phyloP scores from a whole-genome alignment of 37 sponge, comb jelly and placozoan genomes.

The Chondrosia reniformis region DNA sequence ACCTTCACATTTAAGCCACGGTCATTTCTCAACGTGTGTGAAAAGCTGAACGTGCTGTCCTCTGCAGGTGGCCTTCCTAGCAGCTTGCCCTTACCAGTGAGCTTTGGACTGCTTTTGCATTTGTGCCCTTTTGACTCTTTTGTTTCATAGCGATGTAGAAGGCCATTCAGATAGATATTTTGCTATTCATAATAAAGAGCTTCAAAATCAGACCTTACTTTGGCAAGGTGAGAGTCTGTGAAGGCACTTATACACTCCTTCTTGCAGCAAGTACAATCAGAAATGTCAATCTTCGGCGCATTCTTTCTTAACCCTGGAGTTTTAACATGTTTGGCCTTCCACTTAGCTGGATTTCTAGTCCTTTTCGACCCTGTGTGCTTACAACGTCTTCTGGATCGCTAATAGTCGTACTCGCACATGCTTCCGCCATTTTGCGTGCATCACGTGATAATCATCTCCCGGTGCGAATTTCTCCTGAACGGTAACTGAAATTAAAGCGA shows the following conservation, averaged over 20 bases:
- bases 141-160: not conserved
- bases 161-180: not conserved
- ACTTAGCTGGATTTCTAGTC: not conserved
- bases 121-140: not conserved
- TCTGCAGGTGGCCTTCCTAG: slow-evolving; percentile 12
- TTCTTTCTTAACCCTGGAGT: slow-evolving; percentile 28
- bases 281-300: slow-evolving; percentile 1
- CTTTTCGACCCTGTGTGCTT: not conserved
- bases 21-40: not conserved
- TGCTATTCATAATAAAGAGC: not conserved
- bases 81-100: not conserved
- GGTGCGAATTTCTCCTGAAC: too few species aligned
- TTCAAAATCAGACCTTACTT: not conserved
- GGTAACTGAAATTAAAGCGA: too few species aligned
- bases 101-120: not conserved
- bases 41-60: not conserved
- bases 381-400: not conserved
- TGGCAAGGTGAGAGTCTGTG: not conserved
- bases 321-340: slow-evolving; percentile 32
- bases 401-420: not conserved
- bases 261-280: not conserved
- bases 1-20: not conserved
- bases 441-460: not conserved
- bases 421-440: not conserved
- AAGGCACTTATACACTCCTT: not conserved